Evolutionary conservation across 2,113 vertebrate species (phyloP).

Genomic region (Henicopernis longicauda): DNA sequence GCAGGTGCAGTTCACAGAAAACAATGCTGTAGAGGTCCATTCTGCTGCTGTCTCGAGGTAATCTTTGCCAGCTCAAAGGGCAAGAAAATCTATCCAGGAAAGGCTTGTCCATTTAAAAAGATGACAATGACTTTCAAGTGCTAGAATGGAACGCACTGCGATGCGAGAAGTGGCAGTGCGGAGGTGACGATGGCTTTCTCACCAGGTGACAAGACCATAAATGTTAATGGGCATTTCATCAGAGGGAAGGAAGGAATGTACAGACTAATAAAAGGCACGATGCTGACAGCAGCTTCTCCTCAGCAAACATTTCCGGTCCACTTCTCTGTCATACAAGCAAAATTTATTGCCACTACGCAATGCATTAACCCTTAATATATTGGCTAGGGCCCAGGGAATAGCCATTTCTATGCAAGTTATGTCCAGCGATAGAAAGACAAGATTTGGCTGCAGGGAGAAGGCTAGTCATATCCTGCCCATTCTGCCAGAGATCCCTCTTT

Average conservation of each 20-base stretch:
- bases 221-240: conserved; percentile 48
- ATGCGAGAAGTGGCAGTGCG: background rate
- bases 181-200: background rate
- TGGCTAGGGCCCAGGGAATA: background rate
- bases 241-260: background rate
- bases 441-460: background rate
- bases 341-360: conserved; percentile 1
- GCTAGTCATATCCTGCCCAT: background rate
- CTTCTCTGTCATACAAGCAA: background rate
- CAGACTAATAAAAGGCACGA: background rate
- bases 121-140: background rate
- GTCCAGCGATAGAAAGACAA: background rate
- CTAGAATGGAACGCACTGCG: background rate
- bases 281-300: conserved; percentile 36
- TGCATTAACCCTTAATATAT: conserved; percentile 14
- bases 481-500: background rate
- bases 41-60: background rate
- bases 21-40: fast-evolving
- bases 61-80: background rate
- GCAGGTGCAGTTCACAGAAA: background rate
- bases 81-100: background rate
- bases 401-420: background rate
- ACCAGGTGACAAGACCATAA: conserved; percentile 1
- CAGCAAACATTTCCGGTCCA: background rate
- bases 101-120: background rate